Percentiles rank a stretch among this genome's conserved stretches.
These are phyloP conservation scores for Phataginus tricuspis DNA, from an alignment of 2,797 vertebrate genomes.

Conservation along the genomic window DNA sequence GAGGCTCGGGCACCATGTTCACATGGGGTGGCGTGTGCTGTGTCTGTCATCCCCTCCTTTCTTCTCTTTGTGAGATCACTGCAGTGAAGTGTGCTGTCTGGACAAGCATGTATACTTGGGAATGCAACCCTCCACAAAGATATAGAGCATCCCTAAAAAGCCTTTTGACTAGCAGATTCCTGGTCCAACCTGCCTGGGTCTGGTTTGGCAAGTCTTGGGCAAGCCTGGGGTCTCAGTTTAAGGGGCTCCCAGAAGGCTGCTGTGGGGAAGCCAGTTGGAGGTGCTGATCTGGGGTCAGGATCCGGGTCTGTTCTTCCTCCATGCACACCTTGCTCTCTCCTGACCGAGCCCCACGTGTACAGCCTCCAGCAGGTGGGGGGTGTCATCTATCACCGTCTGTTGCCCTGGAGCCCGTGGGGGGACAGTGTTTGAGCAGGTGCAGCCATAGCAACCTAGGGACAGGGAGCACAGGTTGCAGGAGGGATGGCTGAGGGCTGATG, in stretches of 20 bases:
- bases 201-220: background rate
- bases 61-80: background rate
- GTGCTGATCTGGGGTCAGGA: background rate
- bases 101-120: background rate
- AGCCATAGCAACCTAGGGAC: background rate
- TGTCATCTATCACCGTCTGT: background rate
- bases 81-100: background rate
- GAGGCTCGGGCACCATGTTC: background rate
- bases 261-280: background rate
- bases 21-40: too few species aligned
- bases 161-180: background rate
- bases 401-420: background rate
- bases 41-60: background rate
- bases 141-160: background rate
- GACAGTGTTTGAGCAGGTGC: background rate
- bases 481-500: background rate
- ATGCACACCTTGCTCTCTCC: fast-evolving
- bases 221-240: background rate
- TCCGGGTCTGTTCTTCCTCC: too few species aligned
- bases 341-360: background rate
- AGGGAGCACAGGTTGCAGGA: background rate
- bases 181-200: background rate
- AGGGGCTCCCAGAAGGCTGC: too few species aligned
- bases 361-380: background rate
- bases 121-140: background rate